Evolutionary conservation across 2,113 vertebrate genomes (phyloP).

Genomic region (Tichodroma muraria): DNA sequence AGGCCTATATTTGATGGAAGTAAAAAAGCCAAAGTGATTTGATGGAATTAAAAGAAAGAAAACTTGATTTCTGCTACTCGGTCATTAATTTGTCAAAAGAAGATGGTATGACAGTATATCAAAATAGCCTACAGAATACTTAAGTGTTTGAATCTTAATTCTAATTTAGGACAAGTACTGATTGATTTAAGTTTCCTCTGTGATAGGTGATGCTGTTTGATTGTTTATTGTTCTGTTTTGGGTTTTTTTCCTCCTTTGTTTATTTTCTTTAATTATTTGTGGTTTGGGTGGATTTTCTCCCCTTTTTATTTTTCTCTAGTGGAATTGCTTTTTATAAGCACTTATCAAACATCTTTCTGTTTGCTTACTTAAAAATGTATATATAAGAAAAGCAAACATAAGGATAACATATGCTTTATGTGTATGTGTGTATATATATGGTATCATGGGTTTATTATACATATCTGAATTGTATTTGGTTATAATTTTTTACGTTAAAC

Average conservation of each 20-base stretch:
- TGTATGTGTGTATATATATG: not conserved
- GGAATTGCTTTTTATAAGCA: not conserved
- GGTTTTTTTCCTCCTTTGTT: rapidly evolving
- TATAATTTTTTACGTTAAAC: not conserved
- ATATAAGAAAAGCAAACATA: not conserved
- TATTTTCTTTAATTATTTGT: not conserved
- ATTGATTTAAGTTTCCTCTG: not conserved
- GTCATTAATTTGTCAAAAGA: not conserved
- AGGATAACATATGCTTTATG: not conserved
- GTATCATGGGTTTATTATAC: not conserved
- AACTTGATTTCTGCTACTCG: not conserved
- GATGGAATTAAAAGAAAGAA: not conserved
- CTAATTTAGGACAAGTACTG: not conserved
- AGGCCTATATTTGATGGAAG: not conserved
- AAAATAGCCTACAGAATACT: not conserved
- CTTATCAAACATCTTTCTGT: not conserved
- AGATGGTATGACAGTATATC: not conserved
- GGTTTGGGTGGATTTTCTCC: not conserved
- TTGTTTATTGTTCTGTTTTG: not conserved
- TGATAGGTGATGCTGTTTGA: not conserved
- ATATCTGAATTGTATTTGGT: not conserved
- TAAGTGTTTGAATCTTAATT: not conserved
- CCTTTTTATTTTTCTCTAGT: not conserved
- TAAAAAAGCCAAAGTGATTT: not conserved
- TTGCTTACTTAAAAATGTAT: not conserved